phyloP scores from a whole-genome alignment of 2,888 invertebrate genomes.

The Acanthopleura granulata region DNA sequence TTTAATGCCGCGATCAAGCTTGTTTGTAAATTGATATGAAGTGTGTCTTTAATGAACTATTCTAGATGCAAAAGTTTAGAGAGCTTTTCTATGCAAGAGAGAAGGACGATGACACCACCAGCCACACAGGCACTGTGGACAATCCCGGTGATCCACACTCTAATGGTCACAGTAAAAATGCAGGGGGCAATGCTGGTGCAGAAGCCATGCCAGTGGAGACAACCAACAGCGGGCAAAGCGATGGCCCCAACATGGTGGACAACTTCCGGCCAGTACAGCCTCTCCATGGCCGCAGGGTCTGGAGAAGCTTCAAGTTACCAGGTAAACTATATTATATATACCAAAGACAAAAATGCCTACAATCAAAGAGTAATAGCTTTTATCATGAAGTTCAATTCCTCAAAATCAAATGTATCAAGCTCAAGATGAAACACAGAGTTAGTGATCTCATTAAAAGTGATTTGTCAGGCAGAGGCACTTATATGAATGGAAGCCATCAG shows the following conservation, averaged over 20 bases:
- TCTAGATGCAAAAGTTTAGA: background rate
- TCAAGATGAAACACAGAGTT: background rate
- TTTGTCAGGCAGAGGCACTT: no score
- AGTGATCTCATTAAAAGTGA: no score
- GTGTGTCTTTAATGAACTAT: background rate
- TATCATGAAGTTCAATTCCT: no score
- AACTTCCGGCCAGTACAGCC: slow-evolving; percentile 32
- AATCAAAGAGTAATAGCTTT: no score
- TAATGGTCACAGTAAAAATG: background rate
- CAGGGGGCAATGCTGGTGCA: background rate
- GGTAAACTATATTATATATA: background rate
- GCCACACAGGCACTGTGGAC: background rate
- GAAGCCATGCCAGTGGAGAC: background rate
- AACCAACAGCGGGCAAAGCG: background rate
- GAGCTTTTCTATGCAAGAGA: background rate
- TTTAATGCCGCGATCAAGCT: no score
- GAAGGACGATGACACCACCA: background rate
- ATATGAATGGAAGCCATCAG: background rate
- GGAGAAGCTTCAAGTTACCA: slow-evolving; percentile 22
- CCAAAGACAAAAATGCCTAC: no score
- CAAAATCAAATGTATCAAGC: background rate
- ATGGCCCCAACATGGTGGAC: slow-evolving; percentile 21
- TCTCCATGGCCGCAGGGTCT: slow-evolving; percentile 27
- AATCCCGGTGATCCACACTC: background rate
- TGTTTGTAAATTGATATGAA: no score